These are phyloP conservation scores for Marmota flaviventris DNA, from an alignment of 2,113 vertebrate genomes.

Conservation along the genomic window DNA sequence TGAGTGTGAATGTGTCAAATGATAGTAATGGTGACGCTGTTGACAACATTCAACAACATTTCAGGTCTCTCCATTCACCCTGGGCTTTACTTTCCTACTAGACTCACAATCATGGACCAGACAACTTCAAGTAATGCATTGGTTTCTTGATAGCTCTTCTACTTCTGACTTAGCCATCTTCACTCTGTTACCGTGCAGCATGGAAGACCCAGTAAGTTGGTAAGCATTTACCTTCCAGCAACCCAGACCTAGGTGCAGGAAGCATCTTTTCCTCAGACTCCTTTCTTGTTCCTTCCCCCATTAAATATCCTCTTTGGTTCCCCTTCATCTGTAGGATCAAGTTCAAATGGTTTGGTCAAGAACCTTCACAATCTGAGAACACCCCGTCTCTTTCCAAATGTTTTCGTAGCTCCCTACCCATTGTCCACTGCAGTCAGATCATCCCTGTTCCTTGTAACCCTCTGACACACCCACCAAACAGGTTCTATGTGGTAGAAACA, in stretches of 20 bases:
- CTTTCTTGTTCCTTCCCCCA: neutral
- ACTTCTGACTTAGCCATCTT: too few relatives aligned
- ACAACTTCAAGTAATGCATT: fast-evolving
- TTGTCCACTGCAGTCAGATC: too few relatives aligned
- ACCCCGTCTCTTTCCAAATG: too few relatives aligned
- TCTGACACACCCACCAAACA: too few relatives aligned
- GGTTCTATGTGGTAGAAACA: neutral
- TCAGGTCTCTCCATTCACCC: fast-evolving
- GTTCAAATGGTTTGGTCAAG: neutral
- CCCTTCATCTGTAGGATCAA: neutral
- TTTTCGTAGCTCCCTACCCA: neutral
- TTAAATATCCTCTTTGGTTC: neutral
- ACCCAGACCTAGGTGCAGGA: neutral
- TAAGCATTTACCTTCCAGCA: neutral
- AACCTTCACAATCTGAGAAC: neutral
- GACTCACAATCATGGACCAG: neutral
- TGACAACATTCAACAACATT: fast-evolving
- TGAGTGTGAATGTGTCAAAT: fast-evolving
- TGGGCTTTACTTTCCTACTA: neutral
- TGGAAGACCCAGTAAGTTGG: neutral
- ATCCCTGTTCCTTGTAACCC: fast-evolving
- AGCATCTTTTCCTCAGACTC: neutral
- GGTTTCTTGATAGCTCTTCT: neutral
- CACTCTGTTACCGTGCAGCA: neutral
- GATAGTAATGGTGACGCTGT: too few relatives aligned